Percentiles rank a stretch among this genome's conserved stretches.
Conservation (phyloP, 2,888 invertebrate genomes). For the Eurytoma californica region DNA sequence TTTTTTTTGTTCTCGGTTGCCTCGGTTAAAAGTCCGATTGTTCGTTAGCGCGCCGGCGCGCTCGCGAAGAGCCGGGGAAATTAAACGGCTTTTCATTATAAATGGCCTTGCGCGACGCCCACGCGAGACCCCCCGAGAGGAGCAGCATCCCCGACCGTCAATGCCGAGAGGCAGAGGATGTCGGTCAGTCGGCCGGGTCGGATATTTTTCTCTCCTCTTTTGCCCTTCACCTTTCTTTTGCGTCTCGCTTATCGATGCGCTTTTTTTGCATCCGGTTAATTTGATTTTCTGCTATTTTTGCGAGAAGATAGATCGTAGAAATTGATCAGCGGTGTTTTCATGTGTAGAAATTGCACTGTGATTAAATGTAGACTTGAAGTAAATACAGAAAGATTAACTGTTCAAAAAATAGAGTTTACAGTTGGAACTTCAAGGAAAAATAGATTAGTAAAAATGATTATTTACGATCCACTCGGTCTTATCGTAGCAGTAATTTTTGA, state of each 20-base stretch:
- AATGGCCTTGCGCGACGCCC: conserved; percentile 43
- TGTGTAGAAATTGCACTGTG: no score
- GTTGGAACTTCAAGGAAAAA: no score
- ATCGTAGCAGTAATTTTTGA: no score
- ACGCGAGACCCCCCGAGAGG: conserved; percentile 21
- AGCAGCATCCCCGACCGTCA: not conserved
- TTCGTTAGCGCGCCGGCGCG: not conserved
- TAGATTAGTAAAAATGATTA: no score
- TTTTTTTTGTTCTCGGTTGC: not conserved
- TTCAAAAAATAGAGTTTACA: no score
- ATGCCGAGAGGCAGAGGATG: conserved; percentile 26
- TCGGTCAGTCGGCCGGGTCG: conserved; percentile 47
- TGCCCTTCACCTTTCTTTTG: not conserved
- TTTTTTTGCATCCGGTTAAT: not conserved
- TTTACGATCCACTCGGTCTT: no score
- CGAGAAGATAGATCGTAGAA: no score
- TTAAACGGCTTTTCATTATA: conserved; percentile 48
- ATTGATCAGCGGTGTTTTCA: no score
- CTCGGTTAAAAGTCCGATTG: not conserved
- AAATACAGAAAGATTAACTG: no score
- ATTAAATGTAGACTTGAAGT: no score
- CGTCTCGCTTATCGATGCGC: not conserved
- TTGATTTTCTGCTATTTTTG: no score
- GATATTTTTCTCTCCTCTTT: not conserved
- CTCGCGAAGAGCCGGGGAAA: conserved; percentile 32